Evolutionary conservation across 2,888 invertebrate species (phyloP), one percentile per base, ranked within the genome.

Genomic region (Hirtodrosophila alboralis): DNA sequence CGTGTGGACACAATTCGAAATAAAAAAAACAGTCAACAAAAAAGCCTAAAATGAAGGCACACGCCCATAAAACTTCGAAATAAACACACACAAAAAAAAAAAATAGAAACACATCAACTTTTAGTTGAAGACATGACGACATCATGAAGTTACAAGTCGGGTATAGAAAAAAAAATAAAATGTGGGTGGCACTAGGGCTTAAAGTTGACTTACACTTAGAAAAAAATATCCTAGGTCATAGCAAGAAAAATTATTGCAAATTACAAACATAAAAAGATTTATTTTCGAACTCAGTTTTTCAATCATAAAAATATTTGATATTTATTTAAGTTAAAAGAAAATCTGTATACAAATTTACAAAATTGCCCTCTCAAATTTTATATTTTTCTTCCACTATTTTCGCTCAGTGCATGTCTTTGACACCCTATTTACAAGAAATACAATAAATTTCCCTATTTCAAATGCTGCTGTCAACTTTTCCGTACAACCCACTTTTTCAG

Each of bases 71-170:
- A 53, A 56, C 23, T 51, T 53, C 48, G 38, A 27, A 51, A 38
- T 43, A 40, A 52, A 47, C 14, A 14, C 18, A n/a, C 18, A 31
- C 1, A 12, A 31, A 28, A 10, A 28, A 47, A 3, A 13, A 23
- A 26, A 0, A 0, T 13, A 21, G 2, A 53, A 54, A 49, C 27
- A 51, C 49, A 70, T 34, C 36, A 54, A 60, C 54, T 79, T 70
- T 65, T 40, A 61, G 60, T 48, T 61, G 51, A 51, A 63, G 54
- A 60, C 31, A 66, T 58, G 74, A 44, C 54, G 53, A 44, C 73
- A 84, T 66, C 57, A 27, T 18, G 9, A 12, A 51, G 54, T 62
- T 45, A 28, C 63, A 47, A 31, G 36, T 69, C 69, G 7, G 2
- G 8, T 8, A n/a, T 10, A 9, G 8, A 6, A 23, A 23, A n/a